phyloP scores from a whole-genome alignment of 2,113 vertebrate species.

The Blennius ocellaris region DNA sequence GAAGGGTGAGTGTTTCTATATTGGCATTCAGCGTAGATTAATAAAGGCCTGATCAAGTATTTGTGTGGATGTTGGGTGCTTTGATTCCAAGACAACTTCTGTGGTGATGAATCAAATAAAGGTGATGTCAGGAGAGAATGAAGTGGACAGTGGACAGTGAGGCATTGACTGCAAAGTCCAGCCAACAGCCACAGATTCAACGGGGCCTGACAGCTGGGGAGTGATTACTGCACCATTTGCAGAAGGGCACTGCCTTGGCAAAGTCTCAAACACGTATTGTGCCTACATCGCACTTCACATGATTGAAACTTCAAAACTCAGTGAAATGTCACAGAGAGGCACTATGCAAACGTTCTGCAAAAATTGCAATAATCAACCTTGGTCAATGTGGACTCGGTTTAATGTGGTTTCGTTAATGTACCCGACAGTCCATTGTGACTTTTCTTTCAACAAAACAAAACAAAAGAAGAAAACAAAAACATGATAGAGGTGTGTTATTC shows the following conservation, averaged over 20 bases:
- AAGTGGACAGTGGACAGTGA: slow-evolving; percentile 55
- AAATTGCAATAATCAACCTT: slow-evolving; percentile 8
- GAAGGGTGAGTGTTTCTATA: background rate
- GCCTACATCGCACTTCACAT: background rate
- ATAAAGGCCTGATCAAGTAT: background rate
- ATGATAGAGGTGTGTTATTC: slow-evolving; percentile 3
- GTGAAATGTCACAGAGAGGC: slow-evolving; percentile 18
- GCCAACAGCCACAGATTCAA: slow-evolving; percentile 45
- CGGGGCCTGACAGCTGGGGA: slow-evolving; percentile 43
- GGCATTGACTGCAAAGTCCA: slow-evolving; percentile 58
- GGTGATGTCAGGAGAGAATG: slow-evolving; percentile 45
- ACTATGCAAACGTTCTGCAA: slow-evolving; percentile 22
- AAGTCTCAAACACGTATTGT: slow-evolving; percentile 27
- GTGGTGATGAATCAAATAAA: slow-evolving; percentile 47
- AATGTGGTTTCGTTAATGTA: slow-evolving; percentile 21
- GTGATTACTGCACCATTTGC: slow-evolving; percentile 50
- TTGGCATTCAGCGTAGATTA: background rate
- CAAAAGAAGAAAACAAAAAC: no score
- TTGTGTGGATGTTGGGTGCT: slow-evolving; percentile 1
- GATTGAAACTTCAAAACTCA: slow-evolving; percentile 34
- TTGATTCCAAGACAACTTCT: slow-evolving; percentile 30
- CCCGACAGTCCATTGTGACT: background rate
- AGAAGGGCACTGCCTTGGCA: slow-evolving; percentile 34
- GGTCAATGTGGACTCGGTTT: background rate
- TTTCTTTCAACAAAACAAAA: background rate